These are phyloP conservation scores for Gryon sp. DNA, from an alignment of 1,140 invertebrate genomes.

Conservation along the genomic window DNA sequence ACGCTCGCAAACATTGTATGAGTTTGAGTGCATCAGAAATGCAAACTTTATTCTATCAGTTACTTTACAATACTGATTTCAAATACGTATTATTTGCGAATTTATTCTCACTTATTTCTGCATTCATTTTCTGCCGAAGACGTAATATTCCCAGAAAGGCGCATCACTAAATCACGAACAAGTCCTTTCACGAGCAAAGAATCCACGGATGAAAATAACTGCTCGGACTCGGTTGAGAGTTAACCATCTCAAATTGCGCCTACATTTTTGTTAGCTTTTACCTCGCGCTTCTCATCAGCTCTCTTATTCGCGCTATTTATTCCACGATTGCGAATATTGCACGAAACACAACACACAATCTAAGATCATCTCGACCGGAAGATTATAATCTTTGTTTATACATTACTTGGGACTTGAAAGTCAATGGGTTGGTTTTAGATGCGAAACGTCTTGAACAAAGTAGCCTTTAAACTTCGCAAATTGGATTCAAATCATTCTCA, in stretches of 20 bases:
- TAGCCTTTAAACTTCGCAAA: no score
- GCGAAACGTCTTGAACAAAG: no score
- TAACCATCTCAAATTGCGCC: slow-evolving; percentile 58
- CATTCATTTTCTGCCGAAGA: slow-evolving; percentile 44
- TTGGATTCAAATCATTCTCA: no score
- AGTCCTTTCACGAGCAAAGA: slow-evolving; percentile 53
- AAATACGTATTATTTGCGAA: slow-evolving; percentile 46
- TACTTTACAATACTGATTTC: slow-evolving; percentile 39
- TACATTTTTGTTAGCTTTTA: slow-evolving; percentile 42
- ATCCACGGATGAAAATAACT: slow-evolving; percentile 45
- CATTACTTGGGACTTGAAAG: no score
- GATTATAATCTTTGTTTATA: slow-evolving; percentile 18
- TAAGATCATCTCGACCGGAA: neutral
- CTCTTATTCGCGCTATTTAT: slow-evolving; percentile 53
- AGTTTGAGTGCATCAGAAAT: no score
- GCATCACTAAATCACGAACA: slow-evolving; percentile 54
- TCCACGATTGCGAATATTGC: slow-evolving; percentile 46
- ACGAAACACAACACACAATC: slow-evolving; percentile 21
- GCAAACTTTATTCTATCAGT: slow-evolving; percentile 4
- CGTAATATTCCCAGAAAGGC: slow-evolving; percentile 52
- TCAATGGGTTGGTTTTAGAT: no score
- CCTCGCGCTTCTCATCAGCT: slow-evolving; percentile 46
- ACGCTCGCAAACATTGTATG: slow-evolving; percentile 2
- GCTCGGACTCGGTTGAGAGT: slow-evolving; percentile 41
- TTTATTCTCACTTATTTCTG: slow-evolving; percentile 49